A percentile compares a stretch with the other conserved stretches of the same genome.
Conservation (phyloP, 2,113 vertebrate species). For the Oryzias javanicus region DNA sequence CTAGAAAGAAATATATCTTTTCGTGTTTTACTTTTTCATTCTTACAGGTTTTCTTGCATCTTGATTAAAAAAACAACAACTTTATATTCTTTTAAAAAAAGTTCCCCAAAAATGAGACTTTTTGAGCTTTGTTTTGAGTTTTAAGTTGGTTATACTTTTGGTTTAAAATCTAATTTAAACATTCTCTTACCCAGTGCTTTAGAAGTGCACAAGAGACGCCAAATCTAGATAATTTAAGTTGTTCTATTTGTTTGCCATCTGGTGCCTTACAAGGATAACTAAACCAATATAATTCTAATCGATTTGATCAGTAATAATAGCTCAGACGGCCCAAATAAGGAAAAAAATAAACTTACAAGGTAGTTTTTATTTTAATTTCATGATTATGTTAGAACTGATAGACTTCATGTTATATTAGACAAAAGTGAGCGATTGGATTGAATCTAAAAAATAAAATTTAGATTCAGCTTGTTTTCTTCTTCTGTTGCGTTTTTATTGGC, state of each 20-base stretch:
- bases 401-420: not conserved
- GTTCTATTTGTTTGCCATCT: not conserved
- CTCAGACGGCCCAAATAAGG: too few relatives aligned
- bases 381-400: not conserved
- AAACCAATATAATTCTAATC: too few relatives aligned
- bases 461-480: not conserved
- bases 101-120: too few relatives aligned
- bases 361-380: too few relatives aligned
- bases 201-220: not conserved
- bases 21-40: constrained; percentile 5
- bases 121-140: too few relatives aligned
- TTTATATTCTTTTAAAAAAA: constrained; percentile 9
- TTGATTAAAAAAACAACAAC: too few relatives aligned
- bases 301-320: too few relatives aligned
- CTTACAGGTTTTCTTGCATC: not conserved
- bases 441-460: not conserved
- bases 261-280: not conserved
- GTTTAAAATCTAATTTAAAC: too few relatives aligned
- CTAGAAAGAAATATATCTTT: constrained; percentile 1
- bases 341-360: too few relatives aligned
- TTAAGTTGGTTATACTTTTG: too few relatives aligned
- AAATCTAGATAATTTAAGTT: not conserved
- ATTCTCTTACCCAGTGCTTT: not conserved
- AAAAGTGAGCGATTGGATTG: not conserved
- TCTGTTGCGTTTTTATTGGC: not conserved